These are phyloP conservation scores for Petrophora chlorosata DNA, from an alignment of 2,888 invertebrate genomes.

Conservation along the genomic window DNA sequence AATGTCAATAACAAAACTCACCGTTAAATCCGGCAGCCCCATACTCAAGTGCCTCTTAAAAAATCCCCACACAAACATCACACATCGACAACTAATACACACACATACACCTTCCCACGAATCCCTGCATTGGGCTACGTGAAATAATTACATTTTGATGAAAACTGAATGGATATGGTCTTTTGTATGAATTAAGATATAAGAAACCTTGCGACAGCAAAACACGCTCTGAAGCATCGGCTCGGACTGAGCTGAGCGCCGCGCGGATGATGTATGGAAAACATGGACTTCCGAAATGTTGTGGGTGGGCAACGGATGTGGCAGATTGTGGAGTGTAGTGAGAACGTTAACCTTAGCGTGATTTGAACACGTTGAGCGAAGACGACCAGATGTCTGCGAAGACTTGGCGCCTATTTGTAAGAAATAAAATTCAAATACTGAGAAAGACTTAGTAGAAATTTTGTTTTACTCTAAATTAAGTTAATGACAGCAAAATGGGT, in stretches of 20 bases:
- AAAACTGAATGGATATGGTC: conserved; percentile 16
- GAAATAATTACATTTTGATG: conserved; percentile 36
- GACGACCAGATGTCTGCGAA: not conserved
- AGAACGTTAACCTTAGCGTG: conserved; percentile 18
- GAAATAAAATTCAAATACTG: no score
- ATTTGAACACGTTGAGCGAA: conserved; percentile 6
- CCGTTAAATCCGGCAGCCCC: conserved; percentile 78
- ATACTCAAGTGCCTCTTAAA: conserved; percentile 67
- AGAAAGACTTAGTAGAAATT: no score
- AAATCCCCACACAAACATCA: conserved; percentile 75
- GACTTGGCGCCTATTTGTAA: no score
- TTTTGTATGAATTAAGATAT: conserved; percentile 13
- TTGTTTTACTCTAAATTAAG: no score
- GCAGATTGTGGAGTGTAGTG: conserved; percentile 30
- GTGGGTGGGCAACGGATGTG: conserved; percentile 43
- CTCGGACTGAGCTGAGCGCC: conserved; percentile 55
- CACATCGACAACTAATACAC: conserved; percentile 45
- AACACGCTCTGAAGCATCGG: conserved; percentile 78
- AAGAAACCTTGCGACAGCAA: conserved; percentile 77
- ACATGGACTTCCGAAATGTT: conserved; percentile 17
- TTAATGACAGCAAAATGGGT: no score
- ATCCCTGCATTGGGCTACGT: conserved; percentile 40
- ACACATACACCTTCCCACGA: conserved; percentile 32
- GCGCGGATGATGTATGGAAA: conserved; percentile 26
- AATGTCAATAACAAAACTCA: conserved; percentile 51